Conservation (phyloP, 1,140 invertebrate genomes). For the Stegodyphus mimosarum region DNA sequence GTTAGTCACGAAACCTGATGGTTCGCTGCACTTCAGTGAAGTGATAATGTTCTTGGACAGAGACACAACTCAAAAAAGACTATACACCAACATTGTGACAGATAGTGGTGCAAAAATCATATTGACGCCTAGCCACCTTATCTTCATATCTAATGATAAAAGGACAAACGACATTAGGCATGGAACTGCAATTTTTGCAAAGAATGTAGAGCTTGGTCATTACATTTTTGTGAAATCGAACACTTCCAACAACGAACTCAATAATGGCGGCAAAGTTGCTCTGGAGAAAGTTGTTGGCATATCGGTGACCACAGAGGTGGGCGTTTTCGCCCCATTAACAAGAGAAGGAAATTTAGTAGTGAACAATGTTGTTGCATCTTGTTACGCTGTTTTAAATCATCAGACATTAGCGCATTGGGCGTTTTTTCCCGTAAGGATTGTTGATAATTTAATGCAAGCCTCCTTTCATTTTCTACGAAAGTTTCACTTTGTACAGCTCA, state of each 20-base stretch:
- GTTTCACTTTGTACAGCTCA: neutral
- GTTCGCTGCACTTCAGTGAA: slow-evolving; percentile 81
- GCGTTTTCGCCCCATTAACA: slow-evolving; percentile 92
- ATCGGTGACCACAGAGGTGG: slow-evolving; percentile 73
- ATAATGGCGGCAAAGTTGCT: neutral
- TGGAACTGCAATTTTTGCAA: slow-evolving; percentile 72
- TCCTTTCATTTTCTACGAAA: slow-evolving; percentile 16
- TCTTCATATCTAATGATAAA: slow-evolving; percentile 68
- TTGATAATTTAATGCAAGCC: slow-evolving; percentile 65
- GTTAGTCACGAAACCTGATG: slow-evolving; percentile 77
- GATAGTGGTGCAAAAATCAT: slow-evolving; percentile 78
- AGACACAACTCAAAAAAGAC: slow-evolving; percentile 68
- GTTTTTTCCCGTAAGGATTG: slow-evolving; percentile 81
- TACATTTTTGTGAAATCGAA: slow-evolving; percentile 68
- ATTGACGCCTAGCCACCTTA: slow-evolving; percentile 86
- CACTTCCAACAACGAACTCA: neutral
- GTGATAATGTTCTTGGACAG: slow-evolving; percentile 91
- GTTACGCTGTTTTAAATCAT: slow-evolving; percentile 90
- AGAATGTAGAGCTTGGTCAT: slow-evolving; percentile 71
- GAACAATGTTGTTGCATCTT: slow-evolving; percentile 90
- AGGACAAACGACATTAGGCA: neutral
- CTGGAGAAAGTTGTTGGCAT: slow-evolving; percentile 76
- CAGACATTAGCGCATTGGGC: slow-evolving; percentile 85
- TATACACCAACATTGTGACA: slow-evolving; percentile 75
- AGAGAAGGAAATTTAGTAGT: slow-evolving; percentile 87